Evolutionary conservation across 1,140 invertebrate species (phyloP).

Genomic region (Microplitis demolitor): DNA sequence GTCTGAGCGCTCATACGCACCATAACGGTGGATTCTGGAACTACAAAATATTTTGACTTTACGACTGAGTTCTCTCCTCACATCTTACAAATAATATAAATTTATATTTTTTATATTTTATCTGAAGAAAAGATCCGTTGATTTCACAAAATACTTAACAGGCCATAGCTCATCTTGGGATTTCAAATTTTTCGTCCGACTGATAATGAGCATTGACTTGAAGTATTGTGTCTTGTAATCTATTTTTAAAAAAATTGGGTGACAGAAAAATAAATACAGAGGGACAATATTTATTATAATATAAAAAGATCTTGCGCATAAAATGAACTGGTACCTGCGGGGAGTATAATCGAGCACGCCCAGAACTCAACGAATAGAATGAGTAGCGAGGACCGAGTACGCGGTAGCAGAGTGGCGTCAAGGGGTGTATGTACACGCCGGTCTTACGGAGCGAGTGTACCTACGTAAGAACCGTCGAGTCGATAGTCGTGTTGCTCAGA

Average conservation of each 20-base stretch:
- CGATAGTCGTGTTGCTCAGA: background rate
- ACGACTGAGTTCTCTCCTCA: no score
- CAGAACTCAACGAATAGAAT: background rate
- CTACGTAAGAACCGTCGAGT: background rate
- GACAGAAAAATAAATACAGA: background rate
- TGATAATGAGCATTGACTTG: no score
- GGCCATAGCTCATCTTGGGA: no score
- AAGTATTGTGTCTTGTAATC: no score
- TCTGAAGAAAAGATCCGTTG: no score
- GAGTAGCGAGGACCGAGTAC: background rate
- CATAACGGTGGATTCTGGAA: no score
- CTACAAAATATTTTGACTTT: no score
- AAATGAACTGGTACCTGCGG: background rate
- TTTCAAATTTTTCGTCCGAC: no score
- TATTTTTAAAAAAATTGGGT: background rate
- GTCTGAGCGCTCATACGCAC: no score
- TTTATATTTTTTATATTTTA: no score
- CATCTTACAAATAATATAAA: no score
- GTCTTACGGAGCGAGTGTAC: background rate
- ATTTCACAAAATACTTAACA: no score
- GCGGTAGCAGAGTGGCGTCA: background rate
- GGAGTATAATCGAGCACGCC: background rate
- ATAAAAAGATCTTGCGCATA: background rate
- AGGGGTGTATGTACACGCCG: slow-evolving; percentile 1
- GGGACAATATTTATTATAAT: background rate